A percentile compares a stretch with the other conserved stretches of the same genome.
phyloP scores from a whole-genome alignment of 2,888 invertebrate species.

The Dynastes tityus region DNA sequence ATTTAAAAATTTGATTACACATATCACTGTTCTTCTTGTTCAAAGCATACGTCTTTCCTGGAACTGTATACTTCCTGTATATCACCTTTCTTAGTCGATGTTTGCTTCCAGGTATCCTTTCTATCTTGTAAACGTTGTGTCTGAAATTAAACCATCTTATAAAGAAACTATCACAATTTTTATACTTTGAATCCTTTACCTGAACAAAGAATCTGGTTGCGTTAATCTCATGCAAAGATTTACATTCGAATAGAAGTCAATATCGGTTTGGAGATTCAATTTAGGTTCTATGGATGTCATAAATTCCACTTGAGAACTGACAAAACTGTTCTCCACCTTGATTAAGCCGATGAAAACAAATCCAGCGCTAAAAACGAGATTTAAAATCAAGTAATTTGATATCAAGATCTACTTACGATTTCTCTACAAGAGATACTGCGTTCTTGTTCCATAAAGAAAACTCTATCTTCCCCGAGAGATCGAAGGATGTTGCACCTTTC shows the following conservation, averaged over 20 bases:
- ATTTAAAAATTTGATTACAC: constrained; percentile 73
- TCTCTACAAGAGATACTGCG: constrained; percentile 84
- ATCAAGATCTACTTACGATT: constrained; percentile 73
- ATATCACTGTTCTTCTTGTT: constrained; percentile 86
- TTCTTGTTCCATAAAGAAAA: constrained; percentile 89
- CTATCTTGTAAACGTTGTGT: constrained; percentile 77
- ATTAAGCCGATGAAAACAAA: constrained; percentile 77
- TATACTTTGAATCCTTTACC: constrained; percentile 68
- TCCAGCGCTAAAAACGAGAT: constrained; percentile 75
- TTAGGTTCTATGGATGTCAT: constrained; percentile 78
- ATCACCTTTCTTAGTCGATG: constrained; percentile 75
- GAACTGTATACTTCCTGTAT: constrained; percentile 73
- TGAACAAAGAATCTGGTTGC: constrained; percentile 78
- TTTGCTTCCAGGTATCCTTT: constrained; percentile 78
- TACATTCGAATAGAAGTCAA: constrained; percentile 84
- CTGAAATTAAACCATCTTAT: constrained; percentile 64
- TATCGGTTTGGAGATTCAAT: constrained; percentile 81
- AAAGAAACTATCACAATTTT: background rate
- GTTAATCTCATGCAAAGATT: constrained; percentile 84
- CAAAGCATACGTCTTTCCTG: constrained; percentile 82
- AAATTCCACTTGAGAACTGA: constrained; percentile 79
- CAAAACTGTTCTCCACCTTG: constrained; percentile 77
- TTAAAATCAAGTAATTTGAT: no score
- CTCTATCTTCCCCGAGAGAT: constrained; percentile 85
- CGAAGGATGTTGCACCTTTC: constrained; percentile 82